Conservation (phyloP, 2,113 vertebrate genomes). For the Seriola dumerili region DNA sequence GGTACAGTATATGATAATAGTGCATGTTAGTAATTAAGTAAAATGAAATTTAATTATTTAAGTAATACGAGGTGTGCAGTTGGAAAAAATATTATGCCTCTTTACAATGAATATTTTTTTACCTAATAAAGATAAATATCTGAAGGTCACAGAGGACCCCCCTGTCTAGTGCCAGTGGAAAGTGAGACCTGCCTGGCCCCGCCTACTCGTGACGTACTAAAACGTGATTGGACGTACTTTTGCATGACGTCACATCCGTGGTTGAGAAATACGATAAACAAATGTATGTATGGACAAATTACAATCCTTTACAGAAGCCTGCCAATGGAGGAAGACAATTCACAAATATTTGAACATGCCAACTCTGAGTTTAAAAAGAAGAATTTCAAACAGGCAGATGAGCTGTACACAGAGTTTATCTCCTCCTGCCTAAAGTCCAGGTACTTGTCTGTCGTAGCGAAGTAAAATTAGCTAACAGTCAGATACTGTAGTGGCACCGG, state of each 20-base stretch:
- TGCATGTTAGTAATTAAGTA: no score
- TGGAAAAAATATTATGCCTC: neutral
- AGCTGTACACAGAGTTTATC: conserved; percentile 83
- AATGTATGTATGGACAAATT: no score
- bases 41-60: neutral
- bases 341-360: conserved; percentile 67
- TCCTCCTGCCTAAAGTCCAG: conserved; percentile 71
- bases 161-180: neutral
- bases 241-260: conserved; percentile 50
- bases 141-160: neutral
- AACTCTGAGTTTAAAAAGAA: conserved; percentile 73
- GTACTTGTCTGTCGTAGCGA: conserved; percentile 55
- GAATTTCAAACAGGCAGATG: conserved; percentile 78
- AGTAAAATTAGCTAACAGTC: neutral
- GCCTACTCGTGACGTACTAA: neutral
- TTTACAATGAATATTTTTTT: no score
- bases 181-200: neutral
- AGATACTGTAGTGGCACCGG: neutral
- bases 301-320: neutral
- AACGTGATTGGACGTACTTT: neutral
- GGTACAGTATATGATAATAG: no score
- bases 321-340: conserved; percentile 52
- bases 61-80: neutral
- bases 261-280: neutral
- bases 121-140: neutral